A percentile compares a stretch with the other conserved stretches of the same genome.
Conservation (phyloP, 2,888 invertebrate species). For the Blomia tropicalis region DNA sequence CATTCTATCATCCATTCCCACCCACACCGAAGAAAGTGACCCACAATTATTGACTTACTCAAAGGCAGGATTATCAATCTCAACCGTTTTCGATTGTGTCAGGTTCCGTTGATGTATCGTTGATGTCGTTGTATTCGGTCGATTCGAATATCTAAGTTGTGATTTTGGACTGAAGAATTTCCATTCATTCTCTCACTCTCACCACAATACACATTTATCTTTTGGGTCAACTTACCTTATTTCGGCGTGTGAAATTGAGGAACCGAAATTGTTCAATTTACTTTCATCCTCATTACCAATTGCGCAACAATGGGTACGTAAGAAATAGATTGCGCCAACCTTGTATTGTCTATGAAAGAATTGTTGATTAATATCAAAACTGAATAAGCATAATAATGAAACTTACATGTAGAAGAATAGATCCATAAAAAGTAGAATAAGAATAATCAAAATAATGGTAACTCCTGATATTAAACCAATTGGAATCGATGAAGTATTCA, state of each 20-base stretch:
- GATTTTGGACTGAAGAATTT: background rate
- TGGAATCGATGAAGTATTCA: conserved; percentile 13
- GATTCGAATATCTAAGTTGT: background rate
- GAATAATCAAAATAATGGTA: conserved; percentile 43
- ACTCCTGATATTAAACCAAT: conserved; percentile 18
- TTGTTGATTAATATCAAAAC: background rate
- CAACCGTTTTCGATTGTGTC: background rate
- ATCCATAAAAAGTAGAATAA: conserved; percentile 57
- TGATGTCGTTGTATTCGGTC: no score
- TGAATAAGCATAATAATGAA: background rate
- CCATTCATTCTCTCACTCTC: background rate
- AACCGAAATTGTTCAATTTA: conserved; percentile 11
- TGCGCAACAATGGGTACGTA: conserved; percentile 27
- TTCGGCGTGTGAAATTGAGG: background rate
- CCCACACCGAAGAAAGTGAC: background rate
- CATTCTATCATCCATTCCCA: no score
- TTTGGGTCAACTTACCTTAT: background rate
- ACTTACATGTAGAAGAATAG: conserved; percentile 52
- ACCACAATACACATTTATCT: background rate
- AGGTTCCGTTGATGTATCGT: no score
- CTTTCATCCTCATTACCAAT: conserved; percentile 2
- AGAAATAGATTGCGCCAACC: conserved; percentile 38
- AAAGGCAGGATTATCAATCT: conserved; percentile 14
- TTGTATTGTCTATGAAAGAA: conserved; percentile 39
- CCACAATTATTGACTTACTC: conserved; percentile 9